phyloP scores from a whole-genome alignment of 1,140 invertebrate genomes.

The Drosophila murphyi region DNA sequence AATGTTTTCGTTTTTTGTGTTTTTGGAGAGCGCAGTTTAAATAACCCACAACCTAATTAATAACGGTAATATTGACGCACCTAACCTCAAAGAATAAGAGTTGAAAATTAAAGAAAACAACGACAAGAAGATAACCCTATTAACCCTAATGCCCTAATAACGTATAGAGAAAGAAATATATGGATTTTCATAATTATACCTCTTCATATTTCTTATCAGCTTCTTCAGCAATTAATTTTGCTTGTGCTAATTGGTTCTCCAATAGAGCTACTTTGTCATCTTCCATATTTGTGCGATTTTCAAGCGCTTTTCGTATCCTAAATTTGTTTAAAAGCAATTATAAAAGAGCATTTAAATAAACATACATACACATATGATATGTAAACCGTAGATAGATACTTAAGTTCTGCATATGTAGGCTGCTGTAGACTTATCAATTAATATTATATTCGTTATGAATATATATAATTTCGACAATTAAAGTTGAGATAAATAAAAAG shows the following conservation, averaged over 20 bases:
- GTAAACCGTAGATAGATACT: conserved; percentile 45
- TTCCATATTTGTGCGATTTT: conserved; percentile 99
- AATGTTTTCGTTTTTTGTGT: conserved; percentile 35
- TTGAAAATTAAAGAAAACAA: conserved; percentile 16
- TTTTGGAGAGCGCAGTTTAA: conserved; percentile 63
- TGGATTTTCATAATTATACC: conserved; percentile 86
- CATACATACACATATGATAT: conserved; percentile 6
- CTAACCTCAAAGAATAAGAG: conserved; percentile 67
- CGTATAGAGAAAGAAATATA: conserved; percentile 41
- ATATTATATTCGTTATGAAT: conserved; percentile 6
- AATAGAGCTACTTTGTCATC: conserved; percentile 97
- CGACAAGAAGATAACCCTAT: conserved; percentile 59
- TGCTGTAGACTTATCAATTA: conserved; percentile 68
- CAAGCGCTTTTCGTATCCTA: conserved; percentile 99
- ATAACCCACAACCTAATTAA: conserved; percentile 77
- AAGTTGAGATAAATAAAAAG: conserved; percentile 30
- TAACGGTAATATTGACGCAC: conserved; percentile 64
- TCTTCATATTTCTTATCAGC: conserved; percentile 99
- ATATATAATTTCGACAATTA: conserved; percentile 22
- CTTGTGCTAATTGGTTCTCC: conserved; percentile 97
- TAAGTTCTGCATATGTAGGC: conserved; percentile 37
- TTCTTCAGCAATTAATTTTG: conserved; percentile 98
- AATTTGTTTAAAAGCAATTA: conserved; percentile 75
- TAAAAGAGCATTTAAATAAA: conserved; percentile 43
- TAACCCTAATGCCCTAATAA: conserved; percentile 77